These are phyloP conservation scores for Cuniculus paca DNA, from an alignment of 2,797 vertebrate genomes.

Conservation along the genomic window DNA sequence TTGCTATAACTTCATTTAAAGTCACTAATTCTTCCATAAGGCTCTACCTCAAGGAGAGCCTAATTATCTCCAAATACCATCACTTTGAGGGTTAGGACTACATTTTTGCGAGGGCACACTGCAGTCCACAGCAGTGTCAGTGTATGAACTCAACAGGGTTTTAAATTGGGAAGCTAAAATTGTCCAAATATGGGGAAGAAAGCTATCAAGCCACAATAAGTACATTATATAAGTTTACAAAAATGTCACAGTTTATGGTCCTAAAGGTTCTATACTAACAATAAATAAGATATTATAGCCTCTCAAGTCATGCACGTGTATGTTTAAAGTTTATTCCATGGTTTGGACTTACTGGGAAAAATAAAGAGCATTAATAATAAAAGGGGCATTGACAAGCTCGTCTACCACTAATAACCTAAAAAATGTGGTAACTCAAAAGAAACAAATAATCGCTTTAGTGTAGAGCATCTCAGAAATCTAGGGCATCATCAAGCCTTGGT, in stretches of 20 bases:
- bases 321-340: slow-evolving; percentile 22
- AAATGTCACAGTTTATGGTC: not conserved
- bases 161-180: not conserved
- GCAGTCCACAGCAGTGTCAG: not conserved
- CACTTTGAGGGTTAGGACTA: not conserved
- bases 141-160: not conserved
- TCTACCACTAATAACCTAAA: slow-evolving; percentile 50
- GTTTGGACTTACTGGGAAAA: not conserved
- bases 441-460: slow-evolving; percentile 61
- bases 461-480: slow-evolving; percentile 63
- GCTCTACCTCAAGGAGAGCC: not conserved
- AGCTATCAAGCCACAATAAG: not conserved
- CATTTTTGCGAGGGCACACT: too few species aligned
- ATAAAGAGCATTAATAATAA: not conserved
- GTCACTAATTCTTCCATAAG: not conserved
- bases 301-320: not conserved
- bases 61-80: not conserved
- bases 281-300: not conserved
- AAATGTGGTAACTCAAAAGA: slow-evolving; percentile 29
- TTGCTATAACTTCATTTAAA: not conserved
- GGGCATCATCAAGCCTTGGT: slow-evolving; percentile 51
- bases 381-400: not conserved
- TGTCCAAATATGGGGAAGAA: not conserved
- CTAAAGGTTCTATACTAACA: slow-evolving; percentile 22
- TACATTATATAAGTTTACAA: not conserved